Evolutionary conservation across 2,113 vertebrate species (phyloP).

Genomic region (Peromyscus maniculatus): DNA sequence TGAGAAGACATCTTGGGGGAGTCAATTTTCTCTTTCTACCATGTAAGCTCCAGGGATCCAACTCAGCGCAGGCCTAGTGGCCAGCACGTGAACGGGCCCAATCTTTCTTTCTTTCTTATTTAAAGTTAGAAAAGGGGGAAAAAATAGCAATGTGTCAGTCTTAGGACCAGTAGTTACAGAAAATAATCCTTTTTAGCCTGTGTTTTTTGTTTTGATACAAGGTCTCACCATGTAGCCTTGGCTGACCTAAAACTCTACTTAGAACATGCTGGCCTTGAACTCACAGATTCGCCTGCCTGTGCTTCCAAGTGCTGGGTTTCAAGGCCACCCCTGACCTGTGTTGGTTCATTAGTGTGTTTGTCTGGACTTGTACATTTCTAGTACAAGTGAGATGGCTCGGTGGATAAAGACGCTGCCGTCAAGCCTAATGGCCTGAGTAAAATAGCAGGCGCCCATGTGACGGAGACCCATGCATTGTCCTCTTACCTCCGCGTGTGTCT

Average conservation of each 20-base stretch:
- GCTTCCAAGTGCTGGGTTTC: background rate
- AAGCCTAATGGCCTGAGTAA: background rate
- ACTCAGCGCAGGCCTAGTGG: background rate
- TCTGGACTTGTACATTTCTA: background rate
- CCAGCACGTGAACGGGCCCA: background rate
- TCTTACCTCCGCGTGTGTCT: background rate
- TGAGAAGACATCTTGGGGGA: background rate
- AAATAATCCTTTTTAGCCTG: background rate
- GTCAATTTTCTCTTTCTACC: background rate
- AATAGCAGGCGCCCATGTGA: too few relatives aligned
- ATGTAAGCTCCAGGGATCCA: background rate
- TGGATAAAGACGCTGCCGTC: background rate
- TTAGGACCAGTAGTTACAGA: background rate
- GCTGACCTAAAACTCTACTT: background rate
- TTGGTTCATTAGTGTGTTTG: background rate
- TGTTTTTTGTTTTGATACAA: background rate
- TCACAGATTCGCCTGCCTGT: background rate
- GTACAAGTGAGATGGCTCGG: background rate
- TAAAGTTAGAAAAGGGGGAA: background rate
- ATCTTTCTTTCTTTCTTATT: background rate
- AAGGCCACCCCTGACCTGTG: background rate
- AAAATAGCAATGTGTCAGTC: background rate
- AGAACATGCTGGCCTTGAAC: background rate
- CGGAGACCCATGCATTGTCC: background rate
- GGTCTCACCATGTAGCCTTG: background rate